These are phyloP conservation scores for Troides oblongomaculatus DNA, from an alignment of 2,888 invertebrate species.

Conservation along the genomic window DNA sequence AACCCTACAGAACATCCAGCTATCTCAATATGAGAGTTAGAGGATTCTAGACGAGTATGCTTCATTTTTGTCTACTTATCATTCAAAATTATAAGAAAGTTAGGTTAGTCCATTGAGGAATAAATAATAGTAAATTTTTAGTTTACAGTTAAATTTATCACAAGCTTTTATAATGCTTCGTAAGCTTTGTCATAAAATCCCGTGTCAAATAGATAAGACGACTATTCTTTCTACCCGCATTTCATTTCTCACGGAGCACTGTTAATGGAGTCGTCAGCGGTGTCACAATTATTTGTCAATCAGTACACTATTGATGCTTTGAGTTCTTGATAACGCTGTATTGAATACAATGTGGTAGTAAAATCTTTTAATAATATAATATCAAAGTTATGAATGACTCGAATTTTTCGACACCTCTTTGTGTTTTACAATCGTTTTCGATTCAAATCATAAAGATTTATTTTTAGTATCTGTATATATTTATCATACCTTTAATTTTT, in stretches of 20 bases:
- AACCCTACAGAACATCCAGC: no score
- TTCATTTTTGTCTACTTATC: no score
- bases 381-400: conserved; percentile 12
- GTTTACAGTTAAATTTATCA: neutral
- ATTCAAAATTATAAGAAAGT: no score
- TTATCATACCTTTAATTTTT: neutral
- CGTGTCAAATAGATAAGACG: conserved; percentile 21
- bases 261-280: conserved; percentile 21
- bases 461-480: neutral
- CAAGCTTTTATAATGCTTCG: neutral
- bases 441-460: neutral
- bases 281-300: conserved; percentile 5
- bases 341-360: conserved; percentile 4
- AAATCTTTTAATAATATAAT: conserved; percentile 20
- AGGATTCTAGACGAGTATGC: no score
- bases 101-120: no score
- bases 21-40: no score
- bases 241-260: conserved; percentile 22
- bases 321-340: neutral
- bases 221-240: conserved; percentile 23
- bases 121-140: no score
- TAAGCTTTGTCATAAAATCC: conserved; percentile 11
- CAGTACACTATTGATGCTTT: conserved; percentile 19
- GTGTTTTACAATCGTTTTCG: neutral
- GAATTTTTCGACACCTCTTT: conserved; percentile 1